phyloP scores from a whole-genome alignment of 1,140 invertebrate species.

The Ceratina calcarata region DNA sequence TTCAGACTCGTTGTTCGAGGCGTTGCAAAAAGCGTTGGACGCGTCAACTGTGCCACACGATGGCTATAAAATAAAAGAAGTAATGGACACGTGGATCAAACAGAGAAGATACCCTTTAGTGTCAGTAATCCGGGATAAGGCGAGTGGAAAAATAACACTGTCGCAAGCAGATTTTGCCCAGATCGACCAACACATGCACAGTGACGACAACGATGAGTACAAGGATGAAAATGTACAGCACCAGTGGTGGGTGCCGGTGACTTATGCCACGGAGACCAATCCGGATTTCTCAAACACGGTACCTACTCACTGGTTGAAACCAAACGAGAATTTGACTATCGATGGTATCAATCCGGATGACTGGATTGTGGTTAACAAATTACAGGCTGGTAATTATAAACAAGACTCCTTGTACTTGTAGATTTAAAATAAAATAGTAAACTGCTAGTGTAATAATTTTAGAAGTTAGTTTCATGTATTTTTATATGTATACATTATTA shows the following conservation, averaged over 20 bases:
- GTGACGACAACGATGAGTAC: constrained; percentile 3
- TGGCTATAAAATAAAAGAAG: constrained; percentile 74
- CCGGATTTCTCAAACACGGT: constrained; percentile 75
- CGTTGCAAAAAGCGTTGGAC: constrained; percentile 82
- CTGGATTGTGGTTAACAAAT: constrained; percentile 81
- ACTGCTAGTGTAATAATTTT: no score
- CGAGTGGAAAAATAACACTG: constrained; percentile 75
- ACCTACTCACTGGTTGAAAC: constrained; percentile 74
- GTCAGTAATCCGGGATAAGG: constrained; percentile 80
- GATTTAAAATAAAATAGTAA: no score
- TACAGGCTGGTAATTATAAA: constrained; percentile 76
- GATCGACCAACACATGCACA: constrained; percentile 64
- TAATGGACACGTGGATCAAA: constrained; percentile 86
- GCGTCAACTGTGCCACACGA: constrained; percentile 71
- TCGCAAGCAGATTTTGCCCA: constrained; percentile 77
- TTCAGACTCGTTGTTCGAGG: constrained; percentile 86
- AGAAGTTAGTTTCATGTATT: no score
- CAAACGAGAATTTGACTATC: constrained; percentile 67
- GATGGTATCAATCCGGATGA: constrained; percentile 74
- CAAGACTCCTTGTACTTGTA: no score
- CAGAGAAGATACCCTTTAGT: constrained; percentile 86
- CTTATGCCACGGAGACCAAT: constrained; percentile 74
- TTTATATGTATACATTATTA: no score
- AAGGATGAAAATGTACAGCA: background rate
- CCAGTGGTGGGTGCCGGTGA: constrained; percentile 79